phyloP scores from a whole-genome alignment of 2,113 vertebrate genomes.

The Orientallactaga bullata region DNA sequence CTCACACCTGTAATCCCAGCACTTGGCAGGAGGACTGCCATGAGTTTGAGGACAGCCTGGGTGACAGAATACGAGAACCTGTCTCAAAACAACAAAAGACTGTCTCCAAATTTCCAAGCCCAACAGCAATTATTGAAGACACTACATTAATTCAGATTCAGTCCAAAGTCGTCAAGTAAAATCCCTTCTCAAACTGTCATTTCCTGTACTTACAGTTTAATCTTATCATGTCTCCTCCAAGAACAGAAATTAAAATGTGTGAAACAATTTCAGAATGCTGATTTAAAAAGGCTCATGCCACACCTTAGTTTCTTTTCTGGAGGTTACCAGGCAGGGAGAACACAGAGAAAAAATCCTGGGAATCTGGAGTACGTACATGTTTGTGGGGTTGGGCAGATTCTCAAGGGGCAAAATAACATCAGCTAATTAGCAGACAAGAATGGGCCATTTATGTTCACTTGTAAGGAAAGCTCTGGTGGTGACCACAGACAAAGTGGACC shows the following conservation, averaged over 20 bases:
- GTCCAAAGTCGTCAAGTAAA: slow-evolving; percentile 17
- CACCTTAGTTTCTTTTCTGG: not conserved
- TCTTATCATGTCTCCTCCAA: not conserved
- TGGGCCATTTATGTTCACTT: not conserved
- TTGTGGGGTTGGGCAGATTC: not conserved
- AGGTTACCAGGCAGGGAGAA: not conserved
- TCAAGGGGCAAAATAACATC: not conserved
- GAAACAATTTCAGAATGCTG: slow-evolving; percentile 1
- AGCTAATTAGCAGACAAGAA: slow-evolving; percentile 33
- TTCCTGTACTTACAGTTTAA: slow-evolving; percentile 25
- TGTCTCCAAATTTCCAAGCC: not conserved
- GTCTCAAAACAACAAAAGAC: not conserved
- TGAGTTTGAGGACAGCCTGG: not conserved
- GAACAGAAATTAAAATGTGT: not conserved
- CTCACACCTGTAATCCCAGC: not conserved
- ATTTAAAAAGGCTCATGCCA: slow-evolving; percentile 10
- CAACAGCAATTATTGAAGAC: slow-evolving; percentile 1
- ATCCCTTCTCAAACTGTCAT: not conserved
- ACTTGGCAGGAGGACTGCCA: not conserved
- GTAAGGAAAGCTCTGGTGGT: not conserved
- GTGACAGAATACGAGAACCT: not conserved
- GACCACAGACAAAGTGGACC: not conserved
- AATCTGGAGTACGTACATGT: not conserved
- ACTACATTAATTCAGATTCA: slow-evolving; percentile 25
- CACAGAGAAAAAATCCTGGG: not conserved